Percentiles rank a stretch among this genome's conserved stretches.
Evolutionary conservation across 2,113 vertebrate species (phyloP).

Genomic region (Columba livia): DNA sequence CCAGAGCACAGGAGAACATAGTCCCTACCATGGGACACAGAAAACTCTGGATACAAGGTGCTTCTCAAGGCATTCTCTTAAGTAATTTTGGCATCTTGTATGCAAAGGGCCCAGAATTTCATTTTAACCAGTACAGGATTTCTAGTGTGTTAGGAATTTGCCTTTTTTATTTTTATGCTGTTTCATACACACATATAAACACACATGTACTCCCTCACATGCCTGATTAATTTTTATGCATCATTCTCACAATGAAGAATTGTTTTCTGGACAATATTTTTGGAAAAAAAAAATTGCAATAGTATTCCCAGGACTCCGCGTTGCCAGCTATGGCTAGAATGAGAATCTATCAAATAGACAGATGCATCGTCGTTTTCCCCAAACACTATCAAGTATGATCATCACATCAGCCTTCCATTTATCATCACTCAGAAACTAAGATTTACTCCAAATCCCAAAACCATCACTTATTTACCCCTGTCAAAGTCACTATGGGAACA

Average conservation of each 20-base stretch:
- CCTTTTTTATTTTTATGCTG: not conserved
- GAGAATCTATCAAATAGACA: not conserved
- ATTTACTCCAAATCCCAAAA: conserved; percentile 37
- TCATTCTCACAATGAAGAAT: not conserved
- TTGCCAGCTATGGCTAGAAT: not conserved
- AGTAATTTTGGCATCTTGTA: not conserved
- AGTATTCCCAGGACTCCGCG: not conserved
- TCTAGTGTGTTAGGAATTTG: not conserved
- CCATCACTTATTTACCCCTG: conserved; percentile 11
- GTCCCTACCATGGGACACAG: not conserved
- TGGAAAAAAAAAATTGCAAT: not conserved
- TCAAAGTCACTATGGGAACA: not conserved
- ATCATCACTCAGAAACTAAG: conserved; percentile 53
- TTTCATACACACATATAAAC: not conserved
- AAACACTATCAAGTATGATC: conserved; percentile 11
- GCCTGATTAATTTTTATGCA: not conserved
- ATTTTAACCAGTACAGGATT: not conserved
- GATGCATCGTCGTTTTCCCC: conserved; percentile 31
- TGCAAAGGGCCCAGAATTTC: not conserved
- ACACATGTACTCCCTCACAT: not conserved
- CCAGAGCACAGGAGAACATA: not conserved
- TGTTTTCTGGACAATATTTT: not conserved
- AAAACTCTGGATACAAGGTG: not conserved
- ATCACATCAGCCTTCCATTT: conserved; percentile 53
- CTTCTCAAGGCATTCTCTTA: not conserved